Conservation (phyloP, 2,113 vertebrate species). For the Pachypanchax playfairii region DNA sequence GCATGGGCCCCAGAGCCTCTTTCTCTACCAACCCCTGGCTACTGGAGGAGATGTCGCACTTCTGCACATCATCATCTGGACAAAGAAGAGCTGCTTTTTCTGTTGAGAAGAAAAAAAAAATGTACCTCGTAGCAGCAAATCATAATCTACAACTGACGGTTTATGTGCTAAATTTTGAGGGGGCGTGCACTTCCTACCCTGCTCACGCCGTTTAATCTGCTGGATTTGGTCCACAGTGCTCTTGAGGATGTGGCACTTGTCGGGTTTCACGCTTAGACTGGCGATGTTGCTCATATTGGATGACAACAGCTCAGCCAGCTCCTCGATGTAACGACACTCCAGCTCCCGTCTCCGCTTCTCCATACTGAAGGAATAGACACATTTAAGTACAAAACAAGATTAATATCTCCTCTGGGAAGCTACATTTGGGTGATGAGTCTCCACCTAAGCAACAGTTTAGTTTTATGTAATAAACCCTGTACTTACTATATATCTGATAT, state of each 20-base stretch:
- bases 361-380: conserved; percentile 72
- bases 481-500: too few species aligned
- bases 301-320: conserved; percentile 92
- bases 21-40: conserved; percentile 94
- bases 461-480: too few species aligned
- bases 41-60: conserved; percentile 94
- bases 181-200: conserved; percentile 81
- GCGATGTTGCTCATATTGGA: conserved; percentile 93
- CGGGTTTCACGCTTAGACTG: conserved; percentile 90
- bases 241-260: conserved; percentile 95
- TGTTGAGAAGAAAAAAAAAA: conserved; percentile 42
- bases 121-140: too few species aligned
- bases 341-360: conserved; percentile 94
- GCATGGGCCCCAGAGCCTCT: conserved; percentile 83
- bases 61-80: conserved; percentile 91
- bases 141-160: too few species aligned
- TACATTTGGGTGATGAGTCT: too few species aligned
- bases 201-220: conserved; percentile 91
- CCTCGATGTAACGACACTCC: conserved; percentile 93
- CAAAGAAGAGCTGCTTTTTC: conserved; percentile 83
- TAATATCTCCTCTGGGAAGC: too few species aligned
- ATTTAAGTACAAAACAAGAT: neutral
- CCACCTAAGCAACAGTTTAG: too few species aligned
- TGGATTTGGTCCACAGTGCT: conserved; percentile 96
- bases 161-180: too few species aligned